phyloP scores from a whole-genome alignment of 1,140 invertebrate species.

The Lordiphosa mommai region DNA sequence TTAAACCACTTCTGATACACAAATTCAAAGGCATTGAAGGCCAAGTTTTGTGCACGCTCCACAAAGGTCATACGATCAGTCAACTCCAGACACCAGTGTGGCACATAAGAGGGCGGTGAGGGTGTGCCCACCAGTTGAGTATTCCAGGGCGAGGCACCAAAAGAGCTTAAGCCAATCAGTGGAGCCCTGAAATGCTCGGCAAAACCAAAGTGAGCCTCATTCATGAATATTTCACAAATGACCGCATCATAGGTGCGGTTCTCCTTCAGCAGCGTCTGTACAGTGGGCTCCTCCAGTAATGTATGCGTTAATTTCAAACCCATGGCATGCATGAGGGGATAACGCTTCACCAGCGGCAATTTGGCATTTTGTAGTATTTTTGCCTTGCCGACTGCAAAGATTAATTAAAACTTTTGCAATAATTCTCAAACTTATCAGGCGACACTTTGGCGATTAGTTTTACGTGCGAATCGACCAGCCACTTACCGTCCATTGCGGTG shows the following conservation, averaged over 20 bases:
- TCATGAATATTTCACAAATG: slow-evolving; percentile 63
- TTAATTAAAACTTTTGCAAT: neutral
- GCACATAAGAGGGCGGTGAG: slow-evolving; percentile 74
- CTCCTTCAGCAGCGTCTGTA: slow-evolving; percentile 34
- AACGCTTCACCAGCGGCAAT: slow-evolving; percentile 2
- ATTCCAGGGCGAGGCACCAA: slow-evolving; percentile 66
- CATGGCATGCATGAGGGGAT: slow-evolving; percentile 25
- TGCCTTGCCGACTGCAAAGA: slow-evolving; percentile 13
- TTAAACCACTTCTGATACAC: slow-evolving; percentile 24
- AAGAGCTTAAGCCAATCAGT: slow-evolving; percentile 49
- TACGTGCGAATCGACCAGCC: slow-evolving; percentile 27
- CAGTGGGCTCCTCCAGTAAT: slow-evolving; percentile 34
- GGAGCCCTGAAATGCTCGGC: slow-evolving; percentile 63
- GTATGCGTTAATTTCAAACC: slow-evolving; percentile 36
- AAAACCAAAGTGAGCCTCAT: slow-evolving; percentile 64
- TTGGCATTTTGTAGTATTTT: slow-evolving; percentile 21
- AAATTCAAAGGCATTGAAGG: slow-evolving; percentile 31
- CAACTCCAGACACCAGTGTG: slow-evolving; percentile 57
- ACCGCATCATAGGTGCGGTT: slow-evolving; percentile 67
- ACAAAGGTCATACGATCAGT: slow-evolving; percentile 79
- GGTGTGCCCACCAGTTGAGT: slow-evolving; percentile 74
- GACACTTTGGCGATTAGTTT: slow-evolving; percentile 19
- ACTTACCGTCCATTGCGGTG: slow-evolving; percentile 42
- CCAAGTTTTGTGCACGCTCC: slow-evolving; percentile 77
- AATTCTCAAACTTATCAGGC: slow-evolving; percentile 7